Base-by-base conservation (phyloP, 2,888 invertebrate species). In the Rhagonycha fulva region DNA sequence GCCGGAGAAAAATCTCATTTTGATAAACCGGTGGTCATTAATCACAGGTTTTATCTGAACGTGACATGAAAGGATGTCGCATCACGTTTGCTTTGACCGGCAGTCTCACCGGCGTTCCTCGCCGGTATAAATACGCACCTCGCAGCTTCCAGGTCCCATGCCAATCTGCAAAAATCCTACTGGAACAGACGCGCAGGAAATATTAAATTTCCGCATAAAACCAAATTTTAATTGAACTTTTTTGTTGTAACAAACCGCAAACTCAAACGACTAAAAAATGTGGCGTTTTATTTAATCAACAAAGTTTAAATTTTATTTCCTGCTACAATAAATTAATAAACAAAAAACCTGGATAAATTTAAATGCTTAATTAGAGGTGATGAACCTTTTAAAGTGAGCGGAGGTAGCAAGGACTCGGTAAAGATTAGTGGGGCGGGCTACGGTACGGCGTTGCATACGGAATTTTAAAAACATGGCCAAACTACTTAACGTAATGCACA, bases 31-130 rank as follows among this genome's bases (percentile, higher is more conserved):
- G 79, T 82, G 82, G 83, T 83, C 86, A 87, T 87, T 87, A 86
- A 87, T 87, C 87, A 86, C 85, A 77, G 83, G 85, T 85, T 86
- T 86, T 86, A 86, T 85, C 86, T 85, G 85, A 83, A 86, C 86
- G 86, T 86, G 86, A 86, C 86, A 82, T 86, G 85, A 85, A 86
- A 86, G 85, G 86, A 85, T 84, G 85, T 85, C 84, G 83, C 84
- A 82, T 85, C 85, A 83, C 83, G 83, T 84, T 82, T 80, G 81
- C 83, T 82, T 82, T 82, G 83, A 83, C 83, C 84, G 84, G 78
- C 76, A 78, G 80, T 81, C 83, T 81, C 82, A 81, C 83, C 82
- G 82, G 81, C 79, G 81, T 74, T 78, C 62, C 73, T 77, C 75
- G 67, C 71, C 72, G 69, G 76, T 76, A 76, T 76, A 76, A 78